These are phyloP conservation scores for Tiaroga cobitis DNA, from an alignment of 2,797 vertebrate species.

Conservation along the genomic window DNA sequence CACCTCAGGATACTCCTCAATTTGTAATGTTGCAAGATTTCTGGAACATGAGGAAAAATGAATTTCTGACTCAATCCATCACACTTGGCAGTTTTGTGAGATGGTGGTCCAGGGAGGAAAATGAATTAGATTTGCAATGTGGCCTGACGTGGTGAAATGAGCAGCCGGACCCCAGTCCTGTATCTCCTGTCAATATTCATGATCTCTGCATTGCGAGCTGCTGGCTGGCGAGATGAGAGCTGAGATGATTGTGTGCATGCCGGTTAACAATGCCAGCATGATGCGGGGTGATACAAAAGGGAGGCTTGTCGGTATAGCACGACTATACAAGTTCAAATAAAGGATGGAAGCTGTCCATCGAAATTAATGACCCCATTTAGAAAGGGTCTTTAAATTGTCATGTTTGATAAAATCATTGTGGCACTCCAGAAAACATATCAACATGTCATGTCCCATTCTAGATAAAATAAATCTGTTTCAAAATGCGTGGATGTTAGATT, in stretches of 20 bases:
- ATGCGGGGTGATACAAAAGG: conserved; percentile 37
- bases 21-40: conserved; percentile 64
- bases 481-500: conserved; percentile 51
- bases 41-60: conserved; percentile 76
- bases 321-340: conserved; percentile 49
- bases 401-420: conserved; percentile 49
- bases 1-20: conserved; percentile 41
- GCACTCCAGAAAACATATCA: conserved; percentile 35
- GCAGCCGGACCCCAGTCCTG: conserved; percentile 60
- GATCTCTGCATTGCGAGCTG: conserved; percentile 58
- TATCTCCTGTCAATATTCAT: conserved; percentile 69
- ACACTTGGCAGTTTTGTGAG: conserved; percentile 75
- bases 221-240: conserved; percentile 50
- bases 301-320: conserved; percentile 33
- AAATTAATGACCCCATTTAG: conserved; percentile 57
- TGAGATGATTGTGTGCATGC: conserved; percentile 37
- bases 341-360: conserved; percentile 49
- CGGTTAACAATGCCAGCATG: conserved; percentile 32
- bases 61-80: conserved; percentile 82
- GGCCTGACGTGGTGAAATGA: conserved; percentile 77
- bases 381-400: conserved; percentile 49
- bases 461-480: conserved; percentile 52
- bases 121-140: conserved; percentile 78
- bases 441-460: conserved; percentile 55
- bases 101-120: conserved; percentile 72